These are phyloP conservation scores for Pseudoips prasinana DNA, from an alignment of 2,888 invertebrate species.

Conservation along the genomic window DNA sequence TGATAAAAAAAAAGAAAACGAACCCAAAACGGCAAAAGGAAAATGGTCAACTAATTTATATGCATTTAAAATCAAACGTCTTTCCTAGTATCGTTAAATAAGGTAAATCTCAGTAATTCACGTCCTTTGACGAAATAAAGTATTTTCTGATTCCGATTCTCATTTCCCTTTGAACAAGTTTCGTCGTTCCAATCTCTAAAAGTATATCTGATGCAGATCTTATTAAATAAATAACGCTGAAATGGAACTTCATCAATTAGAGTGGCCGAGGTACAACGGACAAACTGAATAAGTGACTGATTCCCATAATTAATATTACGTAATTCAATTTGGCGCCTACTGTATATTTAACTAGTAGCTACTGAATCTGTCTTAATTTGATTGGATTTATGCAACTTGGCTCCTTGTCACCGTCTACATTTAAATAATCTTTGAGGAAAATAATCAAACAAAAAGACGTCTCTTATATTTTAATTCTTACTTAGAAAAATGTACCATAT, in stretches of 20 bases:
- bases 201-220: constrained; percentile 35
- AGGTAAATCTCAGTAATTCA: constrained; percentile 9
- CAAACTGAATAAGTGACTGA: constrained; percentile 26
- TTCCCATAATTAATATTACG: constrained; percentile 26
- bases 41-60: too few species aligned
- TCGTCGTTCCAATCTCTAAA: constrained; percentile 7
- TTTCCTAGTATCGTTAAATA: too few species aligned
- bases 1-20: too few species aligned
- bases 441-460: too few species aligned
- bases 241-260: constrained; percentile 37
- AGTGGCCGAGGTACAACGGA: constrained; percentile 19
- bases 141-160: constrained; percentile 3
- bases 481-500: too few species aligned
- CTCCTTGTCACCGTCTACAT: too few species aligned
- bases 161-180: constrained; percentile 17
- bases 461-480: too few species aligned
- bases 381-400: constrained; percentile 18
- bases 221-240: constrained; percentile 36
- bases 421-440: too few species aligned
- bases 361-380: constrained; percentile 21
- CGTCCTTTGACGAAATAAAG: constrained; percentile 6
- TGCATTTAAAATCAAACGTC: too few species aligned
- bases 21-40: too few species aligned
- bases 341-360: constrained; percentile 19
- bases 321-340: constrained; percentile 23